These are phyloP conservation scores for Delichon dasypus DNA, from an alignment of 2,797 vertebrate genomes.

Conservation along the genomic window DNA sequence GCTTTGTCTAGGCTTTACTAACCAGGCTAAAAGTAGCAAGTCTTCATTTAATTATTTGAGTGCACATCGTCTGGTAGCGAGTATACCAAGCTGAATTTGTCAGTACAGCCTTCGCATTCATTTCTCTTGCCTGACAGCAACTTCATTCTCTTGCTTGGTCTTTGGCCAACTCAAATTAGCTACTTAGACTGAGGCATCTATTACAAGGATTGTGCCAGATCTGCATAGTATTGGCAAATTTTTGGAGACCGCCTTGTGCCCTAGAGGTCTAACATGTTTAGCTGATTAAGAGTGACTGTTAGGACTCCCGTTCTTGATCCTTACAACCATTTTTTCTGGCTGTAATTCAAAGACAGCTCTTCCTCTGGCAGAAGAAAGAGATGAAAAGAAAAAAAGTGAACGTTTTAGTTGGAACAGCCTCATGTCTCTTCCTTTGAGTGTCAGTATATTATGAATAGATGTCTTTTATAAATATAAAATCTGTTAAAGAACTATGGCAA, in stretches of 20 bases:
- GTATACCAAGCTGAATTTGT: not conserved
- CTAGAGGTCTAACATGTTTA: not conserved
- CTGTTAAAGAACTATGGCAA: not conserved
- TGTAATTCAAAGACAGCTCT: not conserved
- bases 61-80: not conserved
- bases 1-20: not conserved
- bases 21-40: not conserved
- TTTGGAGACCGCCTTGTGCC: not conserved
- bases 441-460: conserved; percentile 22
- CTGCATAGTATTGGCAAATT: not conserved
- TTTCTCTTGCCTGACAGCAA: conserved; percentile 7
- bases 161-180: conserved; percentile 15
- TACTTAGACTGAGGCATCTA: not conserved
- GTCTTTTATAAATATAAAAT: not conserved
- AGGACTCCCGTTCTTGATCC: not conserved
- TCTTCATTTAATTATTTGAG: not conserved
- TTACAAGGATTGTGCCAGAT: not conserved
- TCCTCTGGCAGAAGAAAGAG: not conserved
- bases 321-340: not conserved
- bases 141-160: conserved; percentile 7
- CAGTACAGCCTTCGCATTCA: not conserved
- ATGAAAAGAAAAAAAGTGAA: not conserved
- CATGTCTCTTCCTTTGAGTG: not conserved
- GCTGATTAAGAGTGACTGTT: not conserved
- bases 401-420: not conserved